phyloP scores from a whole-genome alignment of 2,113 vertebrate genomes.

The Phyllostomus discolor region DNA sequence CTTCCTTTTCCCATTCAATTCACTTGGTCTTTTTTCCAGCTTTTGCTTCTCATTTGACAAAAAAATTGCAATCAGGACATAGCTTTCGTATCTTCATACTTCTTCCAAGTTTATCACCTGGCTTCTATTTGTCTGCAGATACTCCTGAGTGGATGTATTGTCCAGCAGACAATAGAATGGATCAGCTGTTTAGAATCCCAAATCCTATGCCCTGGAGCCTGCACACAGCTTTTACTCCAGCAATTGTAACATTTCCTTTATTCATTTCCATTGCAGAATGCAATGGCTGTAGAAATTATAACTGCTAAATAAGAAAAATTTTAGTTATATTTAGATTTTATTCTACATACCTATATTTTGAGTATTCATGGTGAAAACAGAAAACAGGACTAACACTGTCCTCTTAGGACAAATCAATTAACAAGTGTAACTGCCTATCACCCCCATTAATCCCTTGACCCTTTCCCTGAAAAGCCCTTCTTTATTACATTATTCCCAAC shows the following conservation, averaged over 20 bases:
- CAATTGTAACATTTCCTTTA: not conserved
- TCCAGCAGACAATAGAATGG: not conserved
- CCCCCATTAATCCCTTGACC: not conserved
- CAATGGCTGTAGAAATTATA: not conserved
- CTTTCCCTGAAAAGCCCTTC: not conserved
- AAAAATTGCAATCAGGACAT: not conserved
- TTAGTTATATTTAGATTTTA: not conserved
- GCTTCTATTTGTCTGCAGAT: not conserved
- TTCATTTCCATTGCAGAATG: not conserved
- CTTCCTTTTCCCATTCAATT: not conserved
- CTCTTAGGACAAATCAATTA: not conserved
- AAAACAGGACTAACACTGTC: not conserved
- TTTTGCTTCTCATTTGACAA: not conserved
- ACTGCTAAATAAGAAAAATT: not conserved
- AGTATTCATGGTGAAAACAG: not conserved
- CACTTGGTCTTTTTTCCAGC: not conserved
- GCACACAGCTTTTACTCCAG: not conserved
- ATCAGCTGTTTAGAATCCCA: not conserved
- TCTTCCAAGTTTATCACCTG: not conserved
- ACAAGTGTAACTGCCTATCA: not conserved
- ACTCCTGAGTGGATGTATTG: not conserved
- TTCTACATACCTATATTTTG: not conserved
- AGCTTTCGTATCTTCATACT: not conserved
- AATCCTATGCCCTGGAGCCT: not conserved
- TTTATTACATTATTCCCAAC: not conserved